Base-by-base conservation (phyloP, 2,797 vertebrate species). In the Cossypha heuglini region DNA sequence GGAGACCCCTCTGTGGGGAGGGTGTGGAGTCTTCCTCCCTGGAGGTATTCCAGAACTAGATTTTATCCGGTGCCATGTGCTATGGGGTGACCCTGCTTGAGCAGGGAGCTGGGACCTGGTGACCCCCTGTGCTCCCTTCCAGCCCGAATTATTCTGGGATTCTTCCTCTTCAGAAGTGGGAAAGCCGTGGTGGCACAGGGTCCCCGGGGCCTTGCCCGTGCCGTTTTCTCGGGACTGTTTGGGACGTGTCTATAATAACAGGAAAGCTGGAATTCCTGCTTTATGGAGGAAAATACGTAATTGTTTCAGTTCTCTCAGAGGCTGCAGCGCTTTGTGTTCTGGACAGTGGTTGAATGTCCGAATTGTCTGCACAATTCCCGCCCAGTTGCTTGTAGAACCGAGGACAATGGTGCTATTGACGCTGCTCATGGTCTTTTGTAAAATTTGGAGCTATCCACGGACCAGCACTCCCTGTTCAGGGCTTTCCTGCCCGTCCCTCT, bases 401-500 rank as follows among this genome's bases (percentile, higher is more conserved):
- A 43, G 43, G 58, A 87, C 68, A 88, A 11, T 38, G 12, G 25
- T 20, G 31, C 67, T 51, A 12, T 75, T 94, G 75, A 46, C 21
- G 0, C 0, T 9, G 24, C 4, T 62, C 19, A 0, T 5, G 5
- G 11, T 7, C 20, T 48, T 64, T 43, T 72, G 42, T 75, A 16
- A 64, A 49, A 28, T 13, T 31, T 7, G 40, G 20, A 52, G 45
- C 29, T 45, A 1, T 13, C 49, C 17, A 2, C 37, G 37, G 61
- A 9, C 40, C 43, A n/a, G 35, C 0, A 0, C 21, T 79, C 35
- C 37, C 33, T 68, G 3, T 26, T 21, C 38, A n/a, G 45, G 1
- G 2, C 25, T 52, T 17, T 3, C 8, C 17, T 48, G 35, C 14
- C 21, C 0, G 0, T 54, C 19, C 8, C 9, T 71, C 37, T 55